Conservation (phyloP, 2,888 invertebrate genomes). For the Marronus borbonicus region DNA sequence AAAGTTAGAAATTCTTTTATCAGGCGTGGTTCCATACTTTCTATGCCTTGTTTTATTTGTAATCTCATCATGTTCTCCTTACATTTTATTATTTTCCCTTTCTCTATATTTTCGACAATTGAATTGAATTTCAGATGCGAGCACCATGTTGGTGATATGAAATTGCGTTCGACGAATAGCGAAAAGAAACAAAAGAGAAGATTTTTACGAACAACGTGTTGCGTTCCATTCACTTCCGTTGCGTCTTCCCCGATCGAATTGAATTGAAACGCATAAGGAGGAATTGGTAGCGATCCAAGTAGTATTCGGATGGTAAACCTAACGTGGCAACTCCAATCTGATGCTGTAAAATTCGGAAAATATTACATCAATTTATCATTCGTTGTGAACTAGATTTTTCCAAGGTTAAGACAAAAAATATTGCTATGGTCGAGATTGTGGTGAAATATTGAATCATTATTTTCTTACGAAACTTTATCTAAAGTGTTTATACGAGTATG, state of each 20-base stretch:
- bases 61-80: background rate
- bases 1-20: too few species aligned
- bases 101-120: background rate
- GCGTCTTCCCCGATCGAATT: conserved; percentile 18
- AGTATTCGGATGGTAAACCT: too few species aligned
- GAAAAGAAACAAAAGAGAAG: conserved; percentile 3
- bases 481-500: too few species aligned
- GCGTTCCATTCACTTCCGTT: conserved; percentile 24
- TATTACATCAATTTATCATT: conserved; percentile 1
- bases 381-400: background rate
- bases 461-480: too few species aligned
- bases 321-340: too few species aligned
- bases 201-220: conserved; percentile 34
- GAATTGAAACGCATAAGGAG: background rate
- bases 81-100: background rate
- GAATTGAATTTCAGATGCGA: background rate
- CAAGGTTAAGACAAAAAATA: background rate
- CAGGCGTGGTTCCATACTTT: too few species aligned
- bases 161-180: background rate
- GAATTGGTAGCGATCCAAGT: conserved; percentile 8
- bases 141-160: background rate
- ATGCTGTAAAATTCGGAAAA: too few species aligned
- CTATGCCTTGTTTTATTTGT: too few species aligned
- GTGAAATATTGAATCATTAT: too few species aligned
- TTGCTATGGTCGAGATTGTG: too few species aligned